Evolutionary conservation across 2,888 invertebrate species (phyloP), one percentile per base, ranked within the genome.

Genomic region (Sinhomidia bicolor): DNA sequence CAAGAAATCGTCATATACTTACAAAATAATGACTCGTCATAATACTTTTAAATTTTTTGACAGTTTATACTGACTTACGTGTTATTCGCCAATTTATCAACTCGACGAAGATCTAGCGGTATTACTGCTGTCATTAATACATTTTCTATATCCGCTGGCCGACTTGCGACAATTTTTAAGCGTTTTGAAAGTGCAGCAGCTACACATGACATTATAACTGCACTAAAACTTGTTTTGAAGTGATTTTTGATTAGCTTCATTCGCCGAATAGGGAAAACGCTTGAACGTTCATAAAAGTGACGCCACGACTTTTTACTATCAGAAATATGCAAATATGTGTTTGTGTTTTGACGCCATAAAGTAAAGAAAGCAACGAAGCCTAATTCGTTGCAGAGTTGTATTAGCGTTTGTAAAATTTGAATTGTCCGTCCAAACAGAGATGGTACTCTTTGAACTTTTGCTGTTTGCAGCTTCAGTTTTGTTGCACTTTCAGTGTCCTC

Each of bases 181-280:
- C 14, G 26, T 7, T 47, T 47, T 12, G 26, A 4, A 23, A 74
- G 1, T 20, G 44, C 74, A 10, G 23, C 47, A 10, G 10, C 2
- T 10, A 74, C 23, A 29, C 74, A 47, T 14, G 44, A 47, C 12
- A 26, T 14, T 1, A 74, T 23, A 7, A 74, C 1, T 0, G 26
- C 26, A 14, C 74, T 74, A 20, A 74, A 74, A n/a, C 26, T 47
- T 3, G 47, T 47, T 12, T 23, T 23, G 14, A 44, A 74, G 14
- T 74, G 44, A 7, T 74, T 47, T 26, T 47, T 44, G 23, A 74
- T 74, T 23, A 4, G 23, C n/a, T 47, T 44, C 44, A 74, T 74
- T 47, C 47, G 23, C 14, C 47, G 47, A 0, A 74, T 23, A 10
- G 74, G 44, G 14, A 74, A 23, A 44, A 23, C 4, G 2, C 23